Evolutionary conservation across 1,140 invertebrate species (phyloP), one percentile per base, ranked within the genome.

Genomic region (Zaprionus vittiger): DNA sequence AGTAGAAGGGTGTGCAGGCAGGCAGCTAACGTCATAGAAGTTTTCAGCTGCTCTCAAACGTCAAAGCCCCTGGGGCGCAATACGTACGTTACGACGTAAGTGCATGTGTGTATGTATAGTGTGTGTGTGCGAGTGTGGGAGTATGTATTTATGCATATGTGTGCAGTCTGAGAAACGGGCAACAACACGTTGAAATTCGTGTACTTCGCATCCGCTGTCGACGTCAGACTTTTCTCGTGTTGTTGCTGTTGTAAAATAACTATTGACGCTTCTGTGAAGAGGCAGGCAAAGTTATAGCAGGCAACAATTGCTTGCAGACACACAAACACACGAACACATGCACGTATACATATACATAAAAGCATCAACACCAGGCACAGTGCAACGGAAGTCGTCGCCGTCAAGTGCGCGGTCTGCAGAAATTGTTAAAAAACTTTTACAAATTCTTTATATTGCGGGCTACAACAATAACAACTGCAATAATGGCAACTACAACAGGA

Each of bases 341-440:
- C n/a, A n/a, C 9, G 9, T 31, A 20, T 54, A 37, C 20, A 12
- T 47, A 81, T 84, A 85, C 87, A 87, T 89, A 82, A 89, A 81
- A 76, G 84, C 83, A 87, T 87, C 83, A 87, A 89, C 83, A 83
- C 77, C 83, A 90, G 85, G 78, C 85, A 80, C 73, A 80, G 73
- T 75, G 86, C 85, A 82, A 75, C 81, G 85, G 84, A 91, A 90
- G 86, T 90, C 81, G 84, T 84, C 79, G 74, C 44, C 81, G 84
- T 83, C 83, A 89, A 89, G 84, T 81, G 84, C 75, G 78, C 85
- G 79, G 76, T 73, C 70, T 74, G 65, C 81, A 76, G 74, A 80
- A 83, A 80, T 87, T 87, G 76, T 87, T 83, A 76, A 69, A 52
- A 90, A 89, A 89, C 85, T 89, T 89, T 89, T 79, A 73, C 75